These are phyloP conservation scores for Diarsia rubi DNA, from an alignment of 2,888 invertebrate species.

Conservation along the genomic window DNA sequence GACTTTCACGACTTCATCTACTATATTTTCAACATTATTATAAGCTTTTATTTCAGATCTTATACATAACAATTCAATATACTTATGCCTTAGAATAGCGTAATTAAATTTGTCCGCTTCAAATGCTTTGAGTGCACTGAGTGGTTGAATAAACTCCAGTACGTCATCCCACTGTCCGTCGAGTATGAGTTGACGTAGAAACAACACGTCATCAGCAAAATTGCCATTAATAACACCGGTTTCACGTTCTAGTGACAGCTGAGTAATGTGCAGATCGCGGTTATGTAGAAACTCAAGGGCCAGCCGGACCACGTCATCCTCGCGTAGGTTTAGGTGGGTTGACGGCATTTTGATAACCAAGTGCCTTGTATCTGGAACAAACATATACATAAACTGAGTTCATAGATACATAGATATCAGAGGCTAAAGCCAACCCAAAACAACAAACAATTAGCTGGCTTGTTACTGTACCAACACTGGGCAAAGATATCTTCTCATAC, in stretches of 20 bases:
- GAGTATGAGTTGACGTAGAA: constrained; percentile 97
- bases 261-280: constrained; percentile 97
- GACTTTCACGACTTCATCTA: constrained; percentile 98
- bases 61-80: constrained; percentile 97
- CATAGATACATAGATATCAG: too few relatives aligned
- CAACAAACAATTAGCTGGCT: not conserved
- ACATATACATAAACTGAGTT: constrained; percentile 7
- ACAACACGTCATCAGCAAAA: constrained; percentile 98
- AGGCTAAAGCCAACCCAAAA: not conserved
- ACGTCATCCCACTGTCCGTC: constrained; percentile 99
- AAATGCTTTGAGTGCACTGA: constrained; percentile 95
- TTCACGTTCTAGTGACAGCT: constrained; percentile 97
- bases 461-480: not conserved
- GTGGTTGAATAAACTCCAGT: constrained; percentile 98
- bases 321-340: constrained; percentile 95
- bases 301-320: constrained; percentile 97
- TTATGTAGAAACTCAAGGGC: constrained; percentile 96
- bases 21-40: constrained; percentile 97
- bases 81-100: constrained; percentile 97
- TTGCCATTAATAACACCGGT: constrained; percentile 98
- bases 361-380: constrained; percentile 75
- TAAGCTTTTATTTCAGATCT: constrained; percentile 97
- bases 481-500: not conserved
- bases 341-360: constrained; percentile 92
- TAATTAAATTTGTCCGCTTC: constrained; percentile 96